Base-by-base conservation (phyloP, 2,797 vertebrate genomes). In the Sardinella longiceps region DNA sequence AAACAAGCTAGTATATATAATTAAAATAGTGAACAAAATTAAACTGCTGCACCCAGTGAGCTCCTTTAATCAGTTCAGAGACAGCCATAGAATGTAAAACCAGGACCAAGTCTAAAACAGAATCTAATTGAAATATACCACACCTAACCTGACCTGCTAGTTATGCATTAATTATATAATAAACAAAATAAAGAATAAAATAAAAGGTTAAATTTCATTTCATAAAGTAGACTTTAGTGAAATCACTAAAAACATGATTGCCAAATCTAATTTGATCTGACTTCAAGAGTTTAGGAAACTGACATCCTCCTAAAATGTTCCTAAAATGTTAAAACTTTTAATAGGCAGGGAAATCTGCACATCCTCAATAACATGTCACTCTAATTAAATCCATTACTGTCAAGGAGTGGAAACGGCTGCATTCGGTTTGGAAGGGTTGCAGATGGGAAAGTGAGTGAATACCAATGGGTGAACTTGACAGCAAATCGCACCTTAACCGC, bases 261-360 rank as follows among this genome's bases (percentile, higher is more conserved):
- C 33, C 66, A 74, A 15, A 20, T 4, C 33, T 66, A 66, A 66
- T 66, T 66, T 66, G 60, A 11, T 30, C 60, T 37, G 18, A 74
- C 15, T 74, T 74, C 33, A 12, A 70, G 33, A 70, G 30, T 74
- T 74, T 18, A 63, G n/a, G 28, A 28, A 11, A 70, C 28, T 74
- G 63, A 30, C 63, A 39, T 74, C 18, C 14, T 37, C n/a, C n/a
- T 0, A 37, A 14, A 74, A 15, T 74, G 33, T 39, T 74, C 18
- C 66, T 39, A 74, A 74, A 39, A 74, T 18, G 14, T 33, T 39
- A 74, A 74, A 39, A 74, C 66, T 74, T 74, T 74, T 74, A 74
- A 74, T 74, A 18, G 66, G 33, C 66, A 74, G 66, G 66, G 39
- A 74, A 74, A 74, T 20, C 15, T 18, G 12, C 66, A 20, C 15